Conservation (phyloP, 2,113 vertebrate species). For the Mormoops blainvillei region DNA sequence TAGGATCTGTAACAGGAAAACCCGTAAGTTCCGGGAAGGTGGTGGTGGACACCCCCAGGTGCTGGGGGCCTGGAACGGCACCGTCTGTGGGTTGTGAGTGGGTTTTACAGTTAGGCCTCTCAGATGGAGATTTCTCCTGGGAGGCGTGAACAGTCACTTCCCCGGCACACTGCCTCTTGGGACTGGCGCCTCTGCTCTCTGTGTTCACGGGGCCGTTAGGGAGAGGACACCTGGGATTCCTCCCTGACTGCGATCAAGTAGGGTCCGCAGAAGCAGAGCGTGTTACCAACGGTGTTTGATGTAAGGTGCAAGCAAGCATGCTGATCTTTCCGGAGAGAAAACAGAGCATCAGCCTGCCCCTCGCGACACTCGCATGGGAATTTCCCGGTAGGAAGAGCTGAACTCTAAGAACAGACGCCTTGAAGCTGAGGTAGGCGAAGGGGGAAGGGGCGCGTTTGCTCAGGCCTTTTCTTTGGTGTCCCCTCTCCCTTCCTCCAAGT, state of each 20-base stretch:
- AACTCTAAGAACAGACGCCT: neutral
- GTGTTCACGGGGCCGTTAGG: neutral
- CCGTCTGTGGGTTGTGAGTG: neutral
- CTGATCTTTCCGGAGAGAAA: neutral
- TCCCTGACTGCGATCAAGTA: neutral
- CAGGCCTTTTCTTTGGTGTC: fast-evolving
- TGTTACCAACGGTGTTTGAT: too few species aligned
- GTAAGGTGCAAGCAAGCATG: fast-evolving
- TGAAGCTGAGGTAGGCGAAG: fast-evolving
- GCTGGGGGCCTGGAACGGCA: neutral
- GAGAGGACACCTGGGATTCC: neutral
- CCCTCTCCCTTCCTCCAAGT: fast-evolving
- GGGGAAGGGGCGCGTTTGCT: too few species aligned
- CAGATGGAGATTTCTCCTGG: neutral
- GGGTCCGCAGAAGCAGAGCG: neutral
- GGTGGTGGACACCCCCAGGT: neutral
- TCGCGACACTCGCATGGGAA: too few species aligned
- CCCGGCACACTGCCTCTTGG: neutral
- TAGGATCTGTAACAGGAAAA: neutral
- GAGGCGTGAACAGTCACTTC: neutral
- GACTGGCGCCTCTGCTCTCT: neutral
- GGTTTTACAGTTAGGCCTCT: too few species aligned
- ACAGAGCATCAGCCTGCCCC: neutral
- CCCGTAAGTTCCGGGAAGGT: too few species aligned
- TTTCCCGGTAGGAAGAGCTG: neutral